Base-by-base conservation (phyloP, 1,140 invertebrate species). In the Chymomyza costata region DNA sequence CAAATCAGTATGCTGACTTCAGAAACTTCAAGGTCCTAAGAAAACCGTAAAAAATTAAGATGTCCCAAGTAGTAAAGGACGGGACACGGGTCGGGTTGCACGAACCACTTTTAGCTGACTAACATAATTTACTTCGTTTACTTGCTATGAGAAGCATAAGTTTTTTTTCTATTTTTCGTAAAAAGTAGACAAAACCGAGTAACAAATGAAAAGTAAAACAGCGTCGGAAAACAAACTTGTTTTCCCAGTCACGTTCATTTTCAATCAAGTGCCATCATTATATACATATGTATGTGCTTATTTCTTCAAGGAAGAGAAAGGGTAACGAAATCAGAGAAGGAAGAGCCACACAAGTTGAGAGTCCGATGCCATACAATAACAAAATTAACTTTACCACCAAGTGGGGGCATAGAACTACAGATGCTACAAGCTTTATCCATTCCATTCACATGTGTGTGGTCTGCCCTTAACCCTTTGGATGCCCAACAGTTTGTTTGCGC, bases 211-310 rank as follows among this genome's bases (percentile, higher is more conserved):
- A 38, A 38, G 25, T 6, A 48, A 38, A 18, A 55, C 13, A 16
- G 44, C 49, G 34, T 50, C 38, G 16, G 16, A 49, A 56, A 28
- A 40, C 56, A 80, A 80, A 80, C 73, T 80, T 73, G 67, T 78
- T 78, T 78, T 78, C 71, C n/a, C 67, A 78, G 73, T 78, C 73
- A 78, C 73, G 73, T 78, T 80, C 73, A 61, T 61, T 78, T 78
- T 78, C 73, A 78, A 78, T 78, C 73, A 78, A 78, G 73, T 78
- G 67, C 63, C 73, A 78, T 78, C 73, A 80, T 78, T 78, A 78
- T 80, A 62, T 50, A 54, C 49, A n/a, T n/a, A n/a, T n/a, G n/a
- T n/a, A n/a, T n/a, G n/a, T n/a, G n/a, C n/a, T n/a, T n/a, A n/a
- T n/a, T n/a, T n/a, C n/a, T n/a, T n/a, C n/a, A n/a, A 25, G 3